Conservation (phyloP, 2,888 invertebrate species). For the Microctonus brassicae region DNA sequence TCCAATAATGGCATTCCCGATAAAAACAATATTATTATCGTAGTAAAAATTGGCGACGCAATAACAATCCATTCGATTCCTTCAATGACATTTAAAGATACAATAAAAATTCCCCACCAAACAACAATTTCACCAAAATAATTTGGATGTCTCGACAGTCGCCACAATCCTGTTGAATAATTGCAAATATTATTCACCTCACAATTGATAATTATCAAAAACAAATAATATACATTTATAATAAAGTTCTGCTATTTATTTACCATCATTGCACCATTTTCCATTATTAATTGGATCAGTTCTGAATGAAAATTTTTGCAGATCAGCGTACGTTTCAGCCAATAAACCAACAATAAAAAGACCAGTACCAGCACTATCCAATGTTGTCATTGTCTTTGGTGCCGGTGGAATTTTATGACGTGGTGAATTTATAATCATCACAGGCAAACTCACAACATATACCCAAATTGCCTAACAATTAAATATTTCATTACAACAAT, state of each 20-base stretch:
- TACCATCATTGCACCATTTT: constrained; percentile 92
- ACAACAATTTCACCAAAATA: constrained; percentile 94
- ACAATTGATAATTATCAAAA: too few species aligned
- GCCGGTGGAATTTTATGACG: constrained; percentile 82
- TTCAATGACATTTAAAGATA: constrained; percentile 87
- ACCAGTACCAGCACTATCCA: constrained; percentile 88
- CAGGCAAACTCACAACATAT: constrained; percentile 90
- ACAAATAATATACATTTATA: neutral
- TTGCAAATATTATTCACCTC: too few species aligned
- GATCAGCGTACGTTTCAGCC: constrained; percentile 91
- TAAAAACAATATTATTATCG: constrained; percentile 87
- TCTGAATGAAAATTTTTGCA: constrained; percentile 92
- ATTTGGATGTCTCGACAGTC: constrained; percentile 91
- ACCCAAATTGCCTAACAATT: constrained; percentile 87
- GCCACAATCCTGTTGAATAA: constrained; percentile 79
- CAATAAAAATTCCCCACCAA: constrained; percentile 95
- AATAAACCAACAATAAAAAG: constrained; percentile 88
- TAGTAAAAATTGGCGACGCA: constrained; percentile 89
- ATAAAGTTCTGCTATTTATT: constrained; percentile 35
- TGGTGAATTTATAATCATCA: constrained; percentile 90
- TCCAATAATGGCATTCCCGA: constrained; percentile 92
- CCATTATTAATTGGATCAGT: constrained; percentile 91
- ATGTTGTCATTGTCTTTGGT: constrained; percentile 87
- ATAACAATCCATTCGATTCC: constrained; percentile 90
- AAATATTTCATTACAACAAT: too few species aligned